Percentiles rank a stretch among this genome's conserved stretches.
Conservation (phyloP, 2,113 vertebrate genomes). For the Oxyura jamaicensis region DNA sequence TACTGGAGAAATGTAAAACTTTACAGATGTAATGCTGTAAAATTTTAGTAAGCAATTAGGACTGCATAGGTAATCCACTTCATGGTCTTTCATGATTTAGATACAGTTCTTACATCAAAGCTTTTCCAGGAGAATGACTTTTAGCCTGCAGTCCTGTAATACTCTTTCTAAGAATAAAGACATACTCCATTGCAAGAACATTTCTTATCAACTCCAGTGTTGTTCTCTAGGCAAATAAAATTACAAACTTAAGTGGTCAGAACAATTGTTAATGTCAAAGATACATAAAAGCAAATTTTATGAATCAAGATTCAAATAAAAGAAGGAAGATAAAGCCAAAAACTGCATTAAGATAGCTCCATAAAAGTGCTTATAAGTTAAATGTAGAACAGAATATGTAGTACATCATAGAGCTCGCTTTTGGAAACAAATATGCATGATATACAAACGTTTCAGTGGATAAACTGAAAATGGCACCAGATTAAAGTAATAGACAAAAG, state of each 20-base stretch:
- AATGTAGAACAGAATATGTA: background rate
- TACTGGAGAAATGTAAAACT: background rate
- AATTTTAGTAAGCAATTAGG: background rate
- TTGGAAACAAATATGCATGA: background rate
- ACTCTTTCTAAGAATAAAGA: background rate
- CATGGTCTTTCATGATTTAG: background rate
- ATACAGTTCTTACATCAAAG: background rate
- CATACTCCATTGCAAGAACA: background rate
- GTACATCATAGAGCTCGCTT: background rate
- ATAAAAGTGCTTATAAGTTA: background rate
- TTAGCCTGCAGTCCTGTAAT: background rate
- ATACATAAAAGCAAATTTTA: background rate
- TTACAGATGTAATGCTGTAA: background rate
- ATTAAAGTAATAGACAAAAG: background rate
- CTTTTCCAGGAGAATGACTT: background rate
- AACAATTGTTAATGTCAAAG: background rate
- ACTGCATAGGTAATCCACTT: background rate
- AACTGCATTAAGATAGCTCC: background rate
- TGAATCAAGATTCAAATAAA: constrained; percentile 1
- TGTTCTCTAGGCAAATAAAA: background rate
- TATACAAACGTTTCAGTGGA: background rate
- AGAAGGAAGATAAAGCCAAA: background rate
- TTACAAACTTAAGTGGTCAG: background rate
- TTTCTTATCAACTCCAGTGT: background rate
- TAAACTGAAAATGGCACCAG: background rate